Percentiles rank a stretch among this genome's conserved stretches.
Evolutionary conservation across 1,140 invertebrate species (phyloP).

Genomic region (Drosophila bocki): DNA sequence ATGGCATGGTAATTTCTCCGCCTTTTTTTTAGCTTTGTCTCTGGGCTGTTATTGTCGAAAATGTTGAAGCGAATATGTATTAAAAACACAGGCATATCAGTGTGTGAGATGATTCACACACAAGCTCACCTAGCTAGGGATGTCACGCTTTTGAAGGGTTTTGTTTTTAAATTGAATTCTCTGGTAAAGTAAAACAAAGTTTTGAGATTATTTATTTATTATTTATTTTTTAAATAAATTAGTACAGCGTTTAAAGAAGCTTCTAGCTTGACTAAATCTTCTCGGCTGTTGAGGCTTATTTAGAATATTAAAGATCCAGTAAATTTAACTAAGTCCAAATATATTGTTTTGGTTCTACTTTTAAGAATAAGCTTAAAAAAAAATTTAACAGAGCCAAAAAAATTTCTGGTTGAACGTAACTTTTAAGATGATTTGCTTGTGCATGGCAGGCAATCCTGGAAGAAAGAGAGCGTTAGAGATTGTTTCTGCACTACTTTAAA

Average conservation of each 20-base stretch:
- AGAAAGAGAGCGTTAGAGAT: too few species aligned
- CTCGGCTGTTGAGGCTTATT: background rate
- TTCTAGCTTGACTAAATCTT: background rate
- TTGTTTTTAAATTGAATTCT: background rate
- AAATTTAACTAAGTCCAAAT: too few species aligned
- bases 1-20: constrained; percentile 50
- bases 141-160: background rate
- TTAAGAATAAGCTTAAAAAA: too few species aligned
- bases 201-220: background rate
- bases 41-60: constrained; percentile 49
- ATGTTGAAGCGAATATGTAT: constrained; percentile 64
- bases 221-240: background rate
- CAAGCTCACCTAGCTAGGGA: constrained; percentile 32
- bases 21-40: constrained; percentile 13
- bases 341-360: too few species aligned
- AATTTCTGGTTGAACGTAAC: too few species aligned
- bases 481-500: too few species aligned
- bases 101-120: background rate
- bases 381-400: too few species aligned
- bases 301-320: too few species aligned
- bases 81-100: constrained; percentile 58
- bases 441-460: too few species aligned
- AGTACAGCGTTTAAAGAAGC: background rate
- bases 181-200: background rate
- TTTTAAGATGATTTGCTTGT: too few species aligned